Evolutionary conservation across 2,113 vertebrate genomes (phyloP).

Genomic region (Ptychochromis oligacanthus): DNA sequence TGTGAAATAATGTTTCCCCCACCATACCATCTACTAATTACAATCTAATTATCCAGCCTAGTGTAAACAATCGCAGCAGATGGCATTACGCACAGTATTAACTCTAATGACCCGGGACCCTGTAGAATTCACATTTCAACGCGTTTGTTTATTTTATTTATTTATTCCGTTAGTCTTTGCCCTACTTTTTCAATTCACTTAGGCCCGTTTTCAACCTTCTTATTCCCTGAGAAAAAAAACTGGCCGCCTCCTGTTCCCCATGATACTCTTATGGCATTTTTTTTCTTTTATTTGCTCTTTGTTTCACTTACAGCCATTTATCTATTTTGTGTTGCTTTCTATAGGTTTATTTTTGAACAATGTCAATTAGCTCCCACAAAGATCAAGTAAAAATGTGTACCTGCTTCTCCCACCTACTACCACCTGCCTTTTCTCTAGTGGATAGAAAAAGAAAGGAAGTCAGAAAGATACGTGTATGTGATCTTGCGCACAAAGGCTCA

Average conservation of each 20-base stretch:
- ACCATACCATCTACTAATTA: slow-evolving; percentile 91
- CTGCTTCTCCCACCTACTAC: slow-evolving; percentile 24
- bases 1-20: slow-evolving; percentile 73
- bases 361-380: slow-evolving; percentile 53
- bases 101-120: slow-evolving; percentile 87
- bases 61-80: slow-evolving; percentile 96
- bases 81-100: slow-evolving; percentile 86
- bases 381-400: slow-evolving; percentile 50
- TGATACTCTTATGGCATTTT: neutral
- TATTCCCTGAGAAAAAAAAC: slow-evolving; percentile 58
- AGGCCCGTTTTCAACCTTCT: slow-evolving; percentile 73
- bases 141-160: slow-evolving; percentile 80
- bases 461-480: slow-evolving; percentile 24
- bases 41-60: slow-evolving; percentile 93
- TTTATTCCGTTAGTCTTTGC: slow-evolving; percentile 80
- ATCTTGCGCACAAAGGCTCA: slow-evolving; percentile 30
- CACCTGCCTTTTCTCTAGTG: slow-evolving; percentile 27
- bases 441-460: slow-evolving; percentile 14
- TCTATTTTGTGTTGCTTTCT: slow-evolving; percentile 35
- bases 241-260: slow-evolving; percentile 44
- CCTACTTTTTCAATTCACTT: slow-evolving; percentile 83
- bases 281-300: slow-evolving; percentile 26
- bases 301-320: slow-evolving; percentile 50
- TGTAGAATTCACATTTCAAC: slow-evolving; percentile 81
- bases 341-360: slow-evolving; percentile 24